Percentiles rank a stretch among this genome's conserved stretches.
Evolutionary conservation across 1,140 invertebrate species (phyloP).

Genomic region (Drosophila mauritiana): DNA sequence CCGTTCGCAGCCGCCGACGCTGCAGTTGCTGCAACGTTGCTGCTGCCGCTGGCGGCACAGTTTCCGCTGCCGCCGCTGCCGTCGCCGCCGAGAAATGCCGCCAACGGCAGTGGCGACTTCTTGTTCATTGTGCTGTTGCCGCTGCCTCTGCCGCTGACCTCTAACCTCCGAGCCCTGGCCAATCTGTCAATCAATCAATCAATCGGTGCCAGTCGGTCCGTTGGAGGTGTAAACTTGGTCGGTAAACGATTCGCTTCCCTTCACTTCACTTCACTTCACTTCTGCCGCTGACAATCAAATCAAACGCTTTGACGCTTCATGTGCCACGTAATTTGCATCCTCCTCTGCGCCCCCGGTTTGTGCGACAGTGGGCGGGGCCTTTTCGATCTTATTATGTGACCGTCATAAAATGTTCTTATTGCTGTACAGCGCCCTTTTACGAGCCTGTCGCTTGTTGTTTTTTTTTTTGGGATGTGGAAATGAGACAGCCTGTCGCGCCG

Average conservation of each 20-base stretch:
- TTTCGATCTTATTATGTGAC: conserved; percentile 66
- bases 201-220: background rate
- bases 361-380: conserved; percentile 14
- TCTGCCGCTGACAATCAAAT: conserved; percentile 65
- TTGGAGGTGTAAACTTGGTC: conserved; percentile 1
- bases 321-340: conserved; percentile 69
- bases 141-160: conserved; percentile 5
- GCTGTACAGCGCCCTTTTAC: conserved; percentile 49
- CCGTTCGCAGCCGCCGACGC: conserved; percentile 32
- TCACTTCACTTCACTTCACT: background rate
- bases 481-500: conserved; percentile 59
- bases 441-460: conserved; percentile 17
- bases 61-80: conserved; percentile 34
- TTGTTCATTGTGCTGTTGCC: conserved; percentile 64
- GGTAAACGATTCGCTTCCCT: background rate
- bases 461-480: conserved; percentile 33
- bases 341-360: conserved; percentile 3
- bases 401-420: conserved; percentile 73
- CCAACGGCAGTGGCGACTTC: conserved; percentile 73
- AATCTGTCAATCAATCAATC: conserved; percentile 56
- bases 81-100: conserved; percentile 61
- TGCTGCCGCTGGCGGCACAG: conserved; percentile 38
- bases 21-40: conserved; percentile 29
- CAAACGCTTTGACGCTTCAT: conserved; percentile 69
- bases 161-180: conserved; percentile 8